Percentiles rank a stretch among this genome's conserved stretches.
Evolutionary conservation across 2,797 vertebrate genomes (phyloP).

Genomic region (Trachops cirrhosus): DNA sequence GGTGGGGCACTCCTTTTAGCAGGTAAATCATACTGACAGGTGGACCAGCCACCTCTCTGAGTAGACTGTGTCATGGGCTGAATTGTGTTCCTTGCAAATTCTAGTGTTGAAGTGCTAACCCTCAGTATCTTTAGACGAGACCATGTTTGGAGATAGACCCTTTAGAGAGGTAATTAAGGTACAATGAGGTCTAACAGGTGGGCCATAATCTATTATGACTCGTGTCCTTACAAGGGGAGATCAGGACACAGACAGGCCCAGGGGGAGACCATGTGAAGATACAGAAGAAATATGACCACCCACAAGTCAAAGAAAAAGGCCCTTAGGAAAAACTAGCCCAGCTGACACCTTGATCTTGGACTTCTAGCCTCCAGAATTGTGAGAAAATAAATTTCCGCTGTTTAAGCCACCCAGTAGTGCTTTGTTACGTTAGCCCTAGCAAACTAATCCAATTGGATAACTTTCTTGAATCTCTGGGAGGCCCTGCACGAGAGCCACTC

Average conservation of each 20-base stretch:
- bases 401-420: neutral
- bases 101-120: neutral
- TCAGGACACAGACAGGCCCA: neutral
- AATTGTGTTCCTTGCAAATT: neutral
- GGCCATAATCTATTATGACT: neutral
- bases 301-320: neutral
- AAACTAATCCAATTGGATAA: neutral
- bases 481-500: neutral
- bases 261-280: neutral
- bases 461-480: neutral
- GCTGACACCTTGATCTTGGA: neutral
- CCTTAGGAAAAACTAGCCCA: neutral
- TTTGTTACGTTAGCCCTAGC: neutral
- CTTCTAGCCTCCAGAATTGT: neutral
- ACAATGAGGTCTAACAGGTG: neutral
- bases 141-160: neutral
- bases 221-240: neutral
- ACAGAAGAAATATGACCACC: neutral
- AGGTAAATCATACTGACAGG: neutral
- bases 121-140: neutral
- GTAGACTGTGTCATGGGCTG: neutral
- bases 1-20: neutral
- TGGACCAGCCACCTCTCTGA: neutral
- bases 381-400: neutral
- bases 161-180: neutral